Percentiles rank a stretch among this genome's conserved stretches.
These are phyloP conservation scores for Mesorhabditis spiculigera DNA, from an alignment of 2,888 invertebrate genomes.

Conservation along the genomic window DNA sequence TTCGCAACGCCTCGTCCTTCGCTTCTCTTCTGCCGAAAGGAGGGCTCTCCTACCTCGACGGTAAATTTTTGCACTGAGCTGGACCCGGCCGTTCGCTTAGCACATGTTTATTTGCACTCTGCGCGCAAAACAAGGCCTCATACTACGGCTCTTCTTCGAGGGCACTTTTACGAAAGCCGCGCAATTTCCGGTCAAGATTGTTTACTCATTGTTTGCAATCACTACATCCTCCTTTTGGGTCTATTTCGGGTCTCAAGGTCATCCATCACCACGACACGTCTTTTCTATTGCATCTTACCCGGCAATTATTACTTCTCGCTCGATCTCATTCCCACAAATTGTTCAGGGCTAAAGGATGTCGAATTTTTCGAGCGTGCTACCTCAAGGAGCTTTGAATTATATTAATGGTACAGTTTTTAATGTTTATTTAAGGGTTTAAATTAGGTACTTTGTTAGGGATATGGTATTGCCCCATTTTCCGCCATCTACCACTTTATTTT, in stretches of 20 bases:
- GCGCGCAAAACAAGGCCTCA: too few relatives aligned
- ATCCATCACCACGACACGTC: too few relatives aligned
- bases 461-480: too few relatives aligned
- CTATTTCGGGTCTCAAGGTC: too few relatives aligned
- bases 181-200: too few relatives aligned
- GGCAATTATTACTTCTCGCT: too few relatives aligned
- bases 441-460: background rate
- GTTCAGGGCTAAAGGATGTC: background rate
- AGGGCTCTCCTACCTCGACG: background rate
- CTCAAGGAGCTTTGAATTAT: slow-evolving; percentile 48
- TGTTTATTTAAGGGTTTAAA: background rate
- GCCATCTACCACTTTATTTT: background rate
- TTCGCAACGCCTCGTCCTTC: background rate
- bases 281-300: too few relatives aligned
- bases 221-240: too few relatives aligned
- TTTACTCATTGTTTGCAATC: too few relatives aligned
- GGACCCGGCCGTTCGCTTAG: background rate
- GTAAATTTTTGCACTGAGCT: background rate
- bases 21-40: background rate
- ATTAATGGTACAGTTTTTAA: slow-evolving; percentile 38
- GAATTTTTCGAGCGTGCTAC: slow-evolving; percentile 27
- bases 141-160: too few relatives aligned
- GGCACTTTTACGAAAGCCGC: too few relatives aligned
- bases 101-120: background rate
- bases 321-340: too few relatives aligned